Base-by-base conservation (phyloP, 2,888 invertebrate genomes). In the Dorcus hopei region DNA sequence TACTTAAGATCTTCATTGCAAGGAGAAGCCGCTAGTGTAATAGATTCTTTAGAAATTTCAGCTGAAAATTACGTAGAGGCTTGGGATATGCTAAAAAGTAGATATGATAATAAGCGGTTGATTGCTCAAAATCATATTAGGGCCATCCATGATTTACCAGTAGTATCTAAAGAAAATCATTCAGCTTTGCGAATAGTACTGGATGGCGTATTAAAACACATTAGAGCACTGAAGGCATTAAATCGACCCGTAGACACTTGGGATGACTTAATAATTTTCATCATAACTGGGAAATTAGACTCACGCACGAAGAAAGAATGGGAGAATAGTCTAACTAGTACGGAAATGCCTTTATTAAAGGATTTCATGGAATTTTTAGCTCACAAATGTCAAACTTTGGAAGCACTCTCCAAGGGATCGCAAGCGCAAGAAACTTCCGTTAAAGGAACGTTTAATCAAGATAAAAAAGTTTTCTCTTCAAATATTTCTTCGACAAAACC, bases 61-160 rank as follows among this genome's bases (percentile, higher is more conserved):
- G 3, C 54, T n/a, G 48, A 42, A 11, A 61, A 64, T 40, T 64
- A 59, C 41, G 1, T 3, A 7, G 39, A 52, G 9, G 61, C 64
- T n/a, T 63, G 64, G 64, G 58, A 63, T 26, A 51, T 61, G 38
- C 50, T 64, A 14, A 26, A 49, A n/a, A 49, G 54, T 33, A 47
- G 55, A 14, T 61, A 48, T 38, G 49, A 61, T 48, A 65, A 65
- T 14, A 58, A 39, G 16, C 49, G 54, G 9, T 39, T 63, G 11
- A 41, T 65, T 11, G 43, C 63, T 9, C 60, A 48, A 7, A 38
- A 57, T 19, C 59, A 59, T 23, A 51, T 61, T 19, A 49, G 57
- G 14, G 43, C 52, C 5, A 26, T 60, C n/a, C 65, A 65, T 55
- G 9, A 52, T 8, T 38, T 52, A 9, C 33, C 11, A 11, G 7